Evolutionary conservation across 2,888 invertebrate genomes (phyloP).

Genomic region (Eueremaeus valkanovi): DNA sequence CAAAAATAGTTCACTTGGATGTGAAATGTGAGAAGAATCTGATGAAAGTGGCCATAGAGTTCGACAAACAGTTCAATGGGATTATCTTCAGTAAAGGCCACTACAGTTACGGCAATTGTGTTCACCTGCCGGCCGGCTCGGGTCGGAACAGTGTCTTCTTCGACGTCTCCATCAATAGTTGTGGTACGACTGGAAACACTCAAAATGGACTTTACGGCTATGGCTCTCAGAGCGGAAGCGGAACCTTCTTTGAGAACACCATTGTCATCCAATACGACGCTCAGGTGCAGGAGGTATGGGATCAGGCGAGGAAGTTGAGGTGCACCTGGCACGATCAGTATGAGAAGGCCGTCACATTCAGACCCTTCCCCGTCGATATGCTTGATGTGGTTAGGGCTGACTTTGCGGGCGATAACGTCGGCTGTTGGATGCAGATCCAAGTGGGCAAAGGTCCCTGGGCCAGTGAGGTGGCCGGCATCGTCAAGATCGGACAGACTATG

Average conservation of each 20-base stretch:
- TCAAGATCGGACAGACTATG: slow-evolving; percentile 93
- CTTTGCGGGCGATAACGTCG: slow-evolving; percentile 90
- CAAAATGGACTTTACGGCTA: slow-evolving; percentile 83
- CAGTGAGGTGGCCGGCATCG: slow-evolving; percentile 85
- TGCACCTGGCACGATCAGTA: slow-evolving; percentile 95
- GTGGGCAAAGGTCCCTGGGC: slow-evolving; percentile 69
- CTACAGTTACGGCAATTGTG: slow-evolving; percentile 86
- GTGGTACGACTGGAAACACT: slow-evolving; percentile 86
- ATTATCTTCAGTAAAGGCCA: slow-evolving; percentile 88
- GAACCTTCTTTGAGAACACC: slow-evolving; percentile 88
- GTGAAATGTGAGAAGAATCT: slow-evolving; percentile 90
- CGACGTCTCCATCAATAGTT: slow-evolving; percentile 83
- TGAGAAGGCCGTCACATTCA: slow-evolving; percentile 88
- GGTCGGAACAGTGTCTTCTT: slow-evolving; percentile 82
- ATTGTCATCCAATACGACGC: slow-evolving; percentile 75
- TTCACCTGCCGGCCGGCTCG: slow-evolving; percentile 80
- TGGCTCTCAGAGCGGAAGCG: slow-evolving; percentile 80
- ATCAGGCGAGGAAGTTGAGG: slow-evolving; percentile 82
- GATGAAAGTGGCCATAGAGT: slow-evolving; percentile 90
- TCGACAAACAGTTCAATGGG: slow-evolving; percentile 91
- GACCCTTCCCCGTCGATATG: slow-evolving; percentile 93
- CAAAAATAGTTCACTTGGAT: slow-evolving; percentile 83
- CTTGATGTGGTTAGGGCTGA: slow-evolving; percentile 88
- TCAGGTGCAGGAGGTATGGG: slow-evolving; percentile 92
- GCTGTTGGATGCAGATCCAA: slow-evolving; percentile 97